A percentile compares a stretch with the other conserved stretches of the same genome.
These are phyloP conservation scores for Coptotermes formosanus DNA, from an alignment of 1,140 invertebrate species.

Conservation along the genomic window DNA sequence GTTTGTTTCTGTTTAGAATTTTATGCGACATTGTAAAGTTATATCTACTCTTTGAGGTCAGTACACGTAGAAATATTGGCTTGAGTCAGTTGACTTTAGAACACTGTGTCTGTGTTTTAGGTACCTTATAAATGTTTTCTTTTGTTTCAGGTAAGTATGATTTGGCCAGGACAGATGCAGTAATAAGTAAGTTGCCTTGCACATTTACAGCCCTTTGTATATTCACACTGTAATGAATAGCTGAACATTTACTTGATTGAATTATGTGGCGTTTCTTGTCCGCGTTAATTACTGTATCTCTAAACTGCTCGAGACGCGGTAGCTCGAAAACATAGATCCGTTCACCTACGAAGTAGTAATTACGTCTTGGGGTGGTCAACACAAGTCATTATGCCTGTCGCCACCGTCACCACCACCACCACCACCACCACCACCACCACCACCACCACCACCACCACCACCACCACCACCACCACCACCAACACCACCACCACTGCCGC, in stretches of 20 bases:
- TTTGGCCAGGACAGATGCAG: neutral
- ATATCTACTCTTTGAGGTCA: neutral
- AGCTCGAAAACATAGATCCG: too few species aligned
- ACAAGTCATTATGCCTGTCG: neutral
- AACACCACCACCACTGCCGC: neutral
- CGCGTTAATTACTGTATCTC: too few species aligned
- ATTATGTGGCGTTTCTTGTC: too few species aligned
- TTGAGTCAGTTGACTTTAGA: neutral
- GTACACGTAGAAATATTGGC: neutral
- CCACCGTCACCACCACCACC: neutral
- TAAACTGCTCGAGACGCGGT: too few species aligned
- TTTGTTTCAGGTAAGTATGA: constrained; percentile 6
- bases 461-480: neutral
- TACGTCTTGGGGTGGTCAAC: too few species aligned
- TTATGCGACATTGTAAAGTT: too few species aligned
- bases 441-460: neutral
- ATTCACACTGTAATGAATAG: too few species aligned
- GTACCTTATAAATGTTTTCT: neutral
- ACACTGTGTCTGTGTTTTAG: neutral
- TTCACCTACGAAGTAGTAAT: too few species aligned
- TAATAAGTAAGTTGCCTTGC: neutral
- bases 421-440: neutral
- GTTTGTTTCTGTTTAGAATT: too few species aligned
- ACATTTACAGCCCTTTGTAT: too few species aligned
- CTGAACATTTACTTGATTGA: too few species aligned